Evolutionary conservation across 2,113 vertebrate species (phyloP).

Genomic region (Caracal caracal): DNA sequence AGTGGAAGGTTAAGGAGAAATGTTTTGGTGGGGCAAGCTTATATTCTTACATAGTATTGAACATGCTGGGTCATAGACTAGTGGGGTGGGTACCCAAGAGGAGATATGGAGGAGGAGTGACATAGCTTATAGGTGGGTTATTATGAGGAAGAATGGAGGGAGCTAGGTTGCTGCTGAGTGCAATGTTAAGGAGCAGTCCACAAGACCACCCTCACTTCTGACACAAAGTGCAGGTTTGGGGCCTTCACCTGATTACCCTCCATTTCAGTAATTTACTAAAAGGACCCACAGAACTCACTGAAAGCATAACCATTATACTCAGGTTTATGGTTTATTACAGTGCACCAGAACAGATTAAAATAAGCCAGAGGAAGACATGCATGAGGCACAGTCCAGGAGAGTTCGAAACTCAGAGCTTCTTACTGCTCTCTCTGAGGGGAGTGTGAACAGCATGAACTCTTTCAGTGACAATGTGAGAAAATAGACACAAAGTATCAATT

Average conservation of each 20-base stretch:
- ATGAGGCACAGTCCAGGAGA: neutral
- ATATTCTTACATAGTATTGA: neutral
- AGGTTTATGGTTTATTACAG: neutral
- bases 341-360: neutral
- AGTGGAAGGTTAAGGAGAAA: neutral
- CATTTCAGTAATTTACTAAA: neutral
- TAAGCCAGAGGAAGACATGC: neutral
- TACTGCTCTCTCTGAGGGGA: neutral
- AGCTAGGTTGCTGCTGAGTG: neutral
- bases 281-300: neutral
- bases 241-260: neutral
- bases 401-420: neutral
- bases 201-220: neutral
- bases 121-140: neutral
- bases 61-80: neutral
- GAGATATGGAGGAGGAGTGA: neutral
- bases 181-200: neutral
- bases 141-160: neutral
- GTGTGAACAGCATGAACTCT: neutral
- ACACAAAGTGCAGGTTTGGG: neutral
- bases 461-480: neutral
- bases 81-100: neutral
- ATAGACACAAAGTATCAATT: neutral
- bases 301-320: neutral
- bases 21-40: neutral